phyloP scores from a whole-genome alignment of 1,140 invertebrate genomes.

The Musca domestica region DNA sequence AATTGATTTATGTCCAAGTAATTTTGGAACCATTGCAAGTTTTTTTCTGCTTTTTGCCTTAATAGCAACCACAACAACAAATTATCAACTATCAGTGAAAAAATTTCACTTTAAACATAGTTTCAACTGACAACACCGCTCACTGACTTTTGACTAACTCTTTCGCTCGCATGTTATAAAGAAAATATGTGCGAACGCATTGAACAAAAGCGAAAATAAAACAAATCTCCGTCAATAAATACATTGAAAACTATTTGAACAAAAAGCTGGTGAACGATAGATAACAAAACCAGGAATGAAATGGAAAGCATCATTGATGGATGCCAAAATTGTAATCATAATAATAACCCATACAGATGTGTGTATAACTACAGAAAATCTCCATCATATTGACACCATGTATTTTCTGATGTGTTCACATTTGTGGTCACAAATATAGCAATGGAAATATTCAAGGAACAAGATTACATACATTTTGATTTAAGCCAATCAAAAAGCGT shows the following conservation, averaged over 20 bases:
- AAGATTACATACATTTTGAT: no score
- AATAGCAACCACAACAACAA: no score
- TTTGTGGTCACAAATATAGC: no score
- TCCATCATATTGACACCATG: no score
- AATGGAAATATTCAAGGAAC: no score
- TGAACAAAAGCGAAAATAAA: neutral
- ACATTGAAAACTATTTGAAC: neutral
- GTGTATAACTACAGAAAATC: neutral
- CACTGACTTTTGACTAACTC: neutral
- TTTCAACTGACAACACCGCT: neutral
- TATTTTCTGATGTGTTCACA: no score
- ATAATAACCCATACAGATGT: neutral
- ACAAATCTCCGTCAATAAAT: constrained; percentile 11
- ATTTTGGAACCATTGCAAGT: no score
- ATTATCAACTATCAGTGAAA: neutral
- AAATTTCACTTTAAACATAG: constrained; percentile 11
- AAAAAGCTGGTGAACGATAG: neutral
- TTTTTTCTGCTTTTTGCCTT: no score
- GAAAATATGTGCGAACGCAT: neutral
- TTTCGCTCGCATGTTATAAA: neutral
- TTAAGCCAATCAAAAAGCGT: no score
- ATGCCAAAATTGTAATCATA: neutral
- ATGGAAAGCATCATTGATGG: neutral
- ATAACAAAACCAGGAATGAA: neutral
- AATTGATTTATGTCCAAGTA: no score